A percentile compares a stretch with the other conserved stretches of the same genome.
These are phyloP conservation scores for Tetragonula carbonaria DNA, from an alignment of 2,888 invertebrate species.

Conservation along the genomic window DNA sequence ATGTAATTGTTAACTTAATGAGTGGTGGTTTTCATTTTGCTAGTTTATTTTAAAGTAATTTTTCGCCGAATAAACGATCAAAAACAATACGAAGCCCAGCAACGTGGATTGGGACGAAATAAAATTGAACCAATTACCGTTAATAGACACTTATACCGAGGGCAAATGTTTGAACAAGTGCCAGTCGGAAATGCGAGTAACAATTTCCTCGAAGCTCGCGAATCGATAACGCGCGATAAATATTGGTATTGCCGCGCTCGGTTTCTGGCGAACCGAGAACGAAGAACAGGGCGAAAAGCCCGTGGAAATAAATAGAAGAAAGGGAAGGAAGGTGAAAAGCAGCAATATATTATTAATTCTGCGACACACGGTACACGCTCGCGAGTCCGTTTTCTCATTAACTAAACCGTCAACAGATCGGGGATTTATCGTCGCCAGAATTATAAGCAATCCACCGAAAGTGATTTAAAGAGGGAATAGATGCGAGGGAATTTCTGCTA, in stretches of 20 bases:
- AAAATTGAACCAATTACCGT: background rate
- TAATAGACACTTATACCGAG: background rate
- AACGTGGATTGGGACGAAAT: background rate
- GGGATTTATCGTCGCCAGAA: slow-evolving; percentile 50
- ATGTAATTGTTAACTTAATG: too few relatives aligned
- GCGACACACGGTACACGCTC: slow-evolving; percentile 1
- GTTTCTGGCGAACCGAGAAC: background rate
- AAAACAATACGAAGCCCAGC: background rate
- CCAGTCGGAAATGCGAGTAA: background rate
- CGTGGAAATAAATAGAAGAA: background rate
- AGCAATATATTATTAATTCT: slow-evolving; percentile 51
- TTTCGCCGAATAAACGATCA: background rate
- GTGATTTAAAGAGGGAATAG: slow-evolving; percentile 52
- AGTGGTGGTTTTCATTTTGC: too few relatives aligned
- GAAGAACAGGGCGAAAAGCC: background rate
- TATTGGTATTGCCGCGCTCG: background rate
- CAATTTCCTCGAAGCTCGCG: background rate
- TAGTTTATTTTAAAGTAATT: background rate
- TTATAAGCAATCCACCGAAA: slow-evolving; percentile 54
- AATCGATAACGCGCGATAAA: slow-evolving; percentile 26
- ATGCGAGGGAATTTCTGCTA: slow-evolving; percentile 46
- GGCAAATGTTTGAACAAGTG: background rate
- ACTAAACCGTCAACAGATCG: slow-evolving; percentile 50
- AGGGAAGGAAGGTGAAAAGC: slow-evolving; percentile 24
- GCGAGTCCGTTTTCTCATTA: slow-evolving; percentile 58